These are phyloP conservation scores for Epinephelus moara DNA, from an alignment of 2,113 vertebrate species.

Conservation along the genomic window DNA sequence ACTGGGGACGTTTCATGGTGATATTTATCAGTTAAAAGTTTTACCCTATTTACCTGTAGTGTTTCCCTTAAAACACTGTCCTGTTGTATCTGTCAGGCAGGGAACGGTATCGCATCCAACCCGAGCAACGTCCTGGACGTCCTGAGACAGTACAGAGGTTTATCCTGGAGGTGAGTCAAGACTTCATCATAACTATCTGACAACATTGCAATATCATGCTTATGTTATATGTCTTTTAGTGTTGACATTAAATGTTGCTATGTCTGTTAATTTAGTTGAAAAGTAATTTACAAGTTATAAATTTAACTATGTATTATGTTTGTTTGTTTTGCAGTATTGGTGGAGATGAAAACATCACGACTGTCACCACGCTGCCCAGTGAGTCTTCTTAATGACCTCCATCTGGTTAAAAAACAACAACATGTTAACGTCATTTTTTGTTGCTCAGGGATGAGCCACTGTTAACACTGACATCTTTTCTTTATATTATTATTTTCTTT, in stretches of 20 bases:
- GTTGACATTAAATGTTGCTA: not conserved
- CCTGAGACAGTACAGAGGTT: slow-evolving; percentile 88
- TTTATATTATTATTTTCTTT: not conserved
- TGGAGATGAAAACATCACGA: slow-evolving; percentile 88
- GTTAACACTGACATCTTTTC: too few relatives aligned
- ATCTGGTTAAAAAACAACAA: not conserved
- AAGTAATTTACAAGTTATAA: not conserved
- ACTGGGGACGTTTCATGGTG: too few relatives aligned
- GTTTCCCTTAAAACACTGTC: not conserved
- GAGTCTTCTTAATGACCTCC: slow-evolving; percentile 72
- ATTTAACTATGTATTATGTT: not conserved
- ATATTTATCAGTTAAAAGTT: too few relatives aligned
- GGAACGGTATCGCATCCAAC: slow-evolving; percentile 86
- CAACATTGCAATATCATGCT: not conserved
- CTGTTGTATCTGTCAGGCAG: slow-evolving; percentile 83
- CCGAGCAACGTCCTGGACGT: slow-evolving; percentile 81
- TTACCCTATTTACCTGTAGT: too few relatives aligned
- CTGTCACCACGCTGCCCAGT: slow-evolving; percentile 93
- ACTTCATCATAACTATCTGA: not conserved
- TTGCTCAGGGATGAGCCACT: not conserved
- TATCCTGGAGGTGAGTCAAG: slow-evolving; percentile 91
- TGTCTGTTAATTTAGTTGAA: not conserved
- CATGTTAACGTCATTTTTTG: not conserved
- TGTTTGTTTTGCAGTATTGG: slow-evolving; percentile 85
- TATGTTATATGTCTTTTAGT: not conserved